Conservation (phyloP, 2,797 vertebrate species). For the Cossypha heuglini region DNA sequence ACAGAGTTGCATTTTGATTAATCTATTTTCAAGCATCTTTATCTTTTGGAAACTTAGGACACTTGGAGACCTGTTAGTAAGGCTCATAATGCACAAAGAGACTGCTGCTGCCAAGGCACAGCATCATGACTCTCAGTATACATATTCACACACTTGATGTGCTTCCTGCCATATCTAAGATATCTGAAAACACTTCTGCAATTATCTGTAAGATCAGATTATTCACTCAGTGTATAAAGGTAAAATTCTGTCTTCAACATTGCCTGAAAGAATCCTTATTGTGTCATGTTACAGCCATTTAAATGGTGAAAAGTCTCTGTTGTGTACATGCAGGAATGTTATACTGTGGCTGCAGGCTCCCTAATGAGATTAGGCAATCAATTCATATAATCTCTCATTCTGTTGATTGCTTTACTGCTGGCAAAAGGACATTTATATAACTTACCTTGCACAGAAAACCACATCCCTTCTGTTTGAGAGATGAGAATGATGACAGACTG, state of each 20-base stretch:
- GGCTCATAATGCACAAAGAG: not conserved
- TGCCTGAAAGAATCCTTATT: not conserved
- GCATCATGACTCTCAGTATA: not conserved
- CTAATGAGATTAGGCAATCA: conserved; percentile 65
- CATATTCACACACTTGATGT: not conserved
- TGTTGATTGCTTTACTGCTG: conserved; percentile 80
- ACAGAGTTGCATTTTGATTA: not conserved
- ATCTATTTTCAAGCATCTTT: not conserved
- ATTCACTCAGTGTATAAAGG: not conserved
- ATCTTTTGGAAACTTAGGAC: not conserved
- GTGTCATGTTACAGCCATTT: not conserved
- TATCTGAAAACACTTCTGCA: not conserved
- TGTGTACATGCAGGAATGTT: conserved; percentile 29
- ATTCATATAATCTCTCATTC: conserved; percentile 30
- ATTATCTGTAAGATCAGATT: not conserved
- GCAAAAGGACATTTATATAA: conserved; percentile 83
- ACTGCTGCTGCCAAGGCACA: not conserved
- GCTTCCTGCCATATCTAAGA: not conserved
- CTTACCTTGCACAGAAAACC: conserved; percentile 80
- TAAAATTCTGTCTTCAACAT: not conserved
- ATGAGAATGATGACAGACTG: not conserved
- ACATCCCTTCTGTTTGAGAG: conserved; percentile 66
- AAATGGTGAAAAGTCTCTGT: not conserved
- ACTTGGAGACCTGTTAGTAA: not conserved
- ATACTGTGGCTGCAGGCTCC: conserved; percentile 39